These are phyloP conservation scores for Brachyrhaphis roseni DNA, from an alignment of 2,797 vertebrate genomes.

Conservation along the genomic window DNA sequence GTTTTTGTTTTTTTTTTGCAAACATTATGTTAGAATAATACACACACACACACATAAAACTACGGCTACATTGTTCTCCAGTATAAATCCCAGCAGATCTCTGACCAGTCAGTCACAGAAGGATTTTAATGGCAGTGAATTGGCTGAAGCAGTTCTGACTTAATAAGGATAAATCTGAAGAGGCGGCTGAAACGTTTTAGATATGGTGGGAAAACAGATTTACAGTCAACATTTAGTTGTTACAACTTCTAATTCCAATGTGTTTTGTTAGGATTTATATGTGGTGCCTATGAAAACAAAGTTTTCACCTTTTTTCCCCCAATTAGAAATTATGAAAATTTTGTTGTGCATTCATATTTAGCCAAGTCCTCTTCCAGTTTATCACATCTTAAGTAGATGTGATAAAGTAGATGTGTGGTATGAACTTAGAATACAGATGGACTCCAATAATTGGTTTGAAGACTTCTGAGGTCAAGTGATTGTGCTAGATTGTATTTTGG, in stretches of 20 bases:
- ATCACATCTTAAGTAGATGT: neutral
- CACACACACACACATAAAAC: slow-evolving; percentile 35
- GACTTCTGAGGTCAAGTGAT: neutral
- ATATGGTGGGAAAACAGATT: neutral
- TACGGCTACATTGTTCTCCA: slow-evolving; percentile 29
- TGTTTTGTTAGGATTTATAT: neutral
- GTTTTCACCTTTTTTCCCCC: neutral
- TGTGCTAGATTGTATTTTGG: neutral
- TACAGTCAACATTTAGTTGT: neutral
- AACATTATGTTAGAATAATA: slow-evolving; percentile 68
- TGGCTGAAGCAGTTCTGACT: slow-evolving; percentile 3
- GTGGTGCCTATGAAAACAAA: rapidly evolving
- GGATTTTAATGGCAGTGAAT: slow-evolving; percentile 19
- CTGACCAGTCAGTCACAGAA: slow-evolving; percentile 24
- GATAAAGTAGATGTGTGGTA: too few relatives aligned
- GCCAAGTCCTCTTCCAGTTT: neutral
- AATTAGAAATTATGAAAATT: neutral
- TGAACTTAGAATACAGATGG: neutral
- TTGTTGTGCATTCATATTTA: neutral
- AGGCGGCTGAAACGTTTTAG: neutral
- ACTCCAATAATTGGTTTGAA: neutral
- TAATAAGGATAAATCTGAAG: slow-evolving; percentile 8
- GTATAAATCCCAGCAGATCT: slow-evolving; percentile 19
- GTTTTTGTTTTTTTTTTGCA: slow-evolving; percentile 51
- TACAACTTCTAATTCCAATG: neutral